phyloP scores from a whole-genome alignment of 2,888 invertebrate species.

The Electrophaes corylata region DNA sequence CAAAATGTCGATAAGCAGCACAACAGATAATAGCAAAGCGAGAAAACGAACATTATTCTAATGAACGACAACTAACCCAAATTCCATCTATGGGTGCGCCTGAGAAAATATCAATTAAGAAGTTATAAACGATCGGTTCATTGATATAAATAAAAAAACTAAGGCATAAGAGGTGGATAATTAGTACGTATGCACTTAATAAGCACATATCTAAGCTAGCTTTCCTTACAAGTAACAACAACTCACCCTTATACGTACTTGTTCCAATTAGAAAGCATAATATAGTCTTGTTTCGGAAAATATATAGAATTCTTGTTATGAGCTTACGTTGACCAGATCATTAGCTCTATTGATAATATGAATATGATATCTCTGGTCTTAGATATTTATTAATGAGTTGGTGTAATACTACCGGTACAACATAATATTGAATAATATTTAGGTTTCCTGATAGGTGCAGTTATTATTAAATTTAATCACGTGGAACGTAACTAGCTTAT shows the following conservation, averaged over 20 bases:
- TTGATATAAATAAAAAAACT: conserved; percentile 26
- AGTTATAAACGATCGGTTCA: conserved; percentile 45
- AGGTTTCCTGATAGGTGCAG: conserved; percentile 15
- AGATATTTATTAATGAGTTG: conserved; percentile 30
- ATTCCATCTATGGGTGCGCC: conserved; percentile 45
- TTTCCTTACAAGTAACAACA: conserved; percentile 45
- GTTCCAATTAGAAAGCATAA: conserved; percentile 62
- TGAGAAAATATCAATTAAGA: conserved; percentile 63
- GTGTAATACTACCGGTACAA: conserved; percentile 21
- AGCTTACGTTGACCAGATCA: conserved; percentile 41
- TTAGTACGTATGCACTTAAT: conserved; percentile 59
- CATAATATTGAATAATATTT: conserved; percentile 17
- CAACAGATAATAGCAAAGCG: conserved; percentile 29
- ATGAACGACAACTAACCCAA: conserved; percentile 36
- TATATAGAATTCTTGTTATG: conserved; percentile 48
- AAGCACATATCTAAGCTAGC: conserved; percentile 47
- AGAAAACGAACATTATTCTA: conserved; percentile 36
- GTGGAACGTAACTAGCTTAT: conserved; percentile 7
- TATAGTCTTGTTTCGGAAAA: conserved; percentile 45
- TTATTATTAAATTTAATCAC: conserved; percentile 21
- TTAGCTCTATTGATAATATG: conserved; percentile 42
- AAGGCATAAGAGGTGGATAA: conserved; percentile 45
- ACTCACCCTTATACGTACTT: conserved; percentile 54
- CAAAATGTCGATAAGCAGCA: conserved; percentile 32
- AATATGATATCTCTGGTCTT: conserved; percentile 10